These are phyloP conservation scores for Conops quadrifasciatus DNA, from an alignment of 2,888 invertebrate species.

Conservation along the genomic window DNA sequence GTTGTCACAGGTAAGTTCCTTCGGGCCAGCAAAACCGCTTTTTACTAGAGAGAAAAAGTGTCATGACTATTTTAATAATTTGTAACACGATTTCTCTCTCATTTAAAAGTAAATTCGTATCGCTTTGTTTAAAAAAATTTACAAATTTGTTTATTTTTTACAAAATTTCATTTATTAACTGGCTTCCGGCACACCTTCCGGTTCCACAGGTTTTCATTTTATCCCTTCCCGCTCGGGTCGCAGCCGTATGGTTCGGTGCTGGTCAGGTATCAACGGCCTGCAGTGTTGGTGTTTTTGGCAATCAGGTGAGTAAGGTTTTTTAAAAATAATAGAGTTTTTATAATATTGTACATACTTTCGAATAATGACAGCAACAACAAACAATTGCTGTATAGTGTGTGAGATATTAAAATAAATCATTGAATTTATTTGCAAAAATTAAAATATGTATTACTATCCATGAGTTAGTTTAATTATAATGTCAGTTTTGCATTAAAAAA, in stretches of 20 bases:
- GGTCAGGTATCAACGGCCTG: constrained; percentile 96
- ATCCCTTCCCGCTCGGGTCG: constrained; percentile 90
- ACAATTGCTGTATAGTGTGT: not conserved
- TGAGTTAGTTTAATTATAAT: too few relatives aligned
- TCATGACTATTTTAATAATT: not conserved
- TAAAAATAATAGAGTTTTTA: too few relatives aligned
- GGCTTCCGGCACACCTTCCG: too few relatives aligned
- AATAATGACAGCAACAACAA: too few relatives aligned
- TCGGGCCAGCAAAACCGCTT: not conserved
- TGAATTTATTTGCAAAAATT: too few relatives aligned
- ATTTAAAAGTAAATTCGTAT: too few relatives aligned
- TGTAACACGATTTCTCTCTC: not conserved
- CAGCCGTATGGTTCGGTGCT: constrained; percentile 98
- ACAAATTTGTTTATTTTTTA: constrained; percentile 8
- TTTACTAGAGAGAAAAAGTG: too few relatives aligned
- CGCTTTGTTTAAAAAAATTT: too few relatives aligned
- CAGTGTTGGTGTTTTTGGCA: constrained; percentile 97
- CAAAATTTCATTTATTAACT: constrained; percentile 14
- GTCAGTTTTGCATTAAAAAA: too few relatives aligned
- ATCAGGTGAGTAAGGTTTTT: constrained; percentile 83
- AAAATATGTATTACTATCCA: too few relatives aligned
- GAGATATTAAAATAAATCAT: too few relatives aligned
- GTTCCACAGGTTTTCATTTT: constrained; percentile 86
- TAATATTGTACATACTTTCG: too few relatives aligned
- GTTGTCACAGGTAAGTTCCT: constrained; percentile 72